Base-by-base conservation (phyloP, 2,888 invertebrate species). In the Lapara coniferarum region DNA sequence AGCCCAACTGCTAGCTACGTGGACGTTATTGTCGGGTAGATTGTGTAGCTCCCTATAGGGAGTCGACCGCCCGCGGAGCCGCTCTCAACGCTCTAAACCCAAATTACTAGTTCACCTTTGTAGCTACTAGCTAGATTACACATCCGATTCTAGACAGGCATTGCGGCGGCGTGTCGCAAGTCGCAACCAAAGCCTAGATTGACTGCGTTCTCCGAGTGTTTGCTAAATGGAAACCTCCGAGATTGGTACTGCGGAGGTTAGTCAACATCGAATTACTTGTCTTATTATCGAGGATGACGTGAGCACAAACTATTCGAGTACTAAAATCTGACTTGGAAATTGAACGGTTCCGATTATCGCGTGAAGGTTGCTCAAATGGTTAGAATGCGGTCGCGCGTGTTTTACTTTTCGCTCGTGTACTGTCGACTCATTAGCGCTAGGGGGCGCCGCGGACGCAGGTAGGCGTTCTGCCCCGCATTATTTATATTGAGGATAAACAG, bases 361-460 rank as follows among this genome's bases (percentile, higher is more conserved):
- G 56, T 67, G 56, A 67, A 56, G 56, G 56, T 67, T 55, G 67
- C 56, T 67, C 30, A 69, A 58, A 37, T 66, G 56, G 69, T 67
- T 71, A 67, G 56, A 56, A 71, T 58, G 63, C 69, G 70, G 69
- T 71, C 71, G 71, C 72, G 67, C 56, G 72, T 70, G 63, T 71
- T 71, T 63, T 19, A 46, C 63, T 19, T 63, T 57, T 57, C 57
- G 63, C 19, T 70, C 69, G 72, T 19, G 72, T 75, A 80, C 81
- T 85, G 83, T 83, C 80, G 81, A 79, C 89, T 89, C 89, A 90
- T 90, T 90, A 90, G 83, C 87, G 75, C 83, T 82, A 82, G 87
- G 87, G 88, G 89, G 88, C 82, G 86, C 83, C 80, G 71, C 74
- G 75, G 77, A 73, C 75, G 78, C 87, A 90, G 88, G 89, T 88